Base-by-base conservation (phyloP, 2,113 vertebrate species). In the Xyliphius kryptos region DNA sequence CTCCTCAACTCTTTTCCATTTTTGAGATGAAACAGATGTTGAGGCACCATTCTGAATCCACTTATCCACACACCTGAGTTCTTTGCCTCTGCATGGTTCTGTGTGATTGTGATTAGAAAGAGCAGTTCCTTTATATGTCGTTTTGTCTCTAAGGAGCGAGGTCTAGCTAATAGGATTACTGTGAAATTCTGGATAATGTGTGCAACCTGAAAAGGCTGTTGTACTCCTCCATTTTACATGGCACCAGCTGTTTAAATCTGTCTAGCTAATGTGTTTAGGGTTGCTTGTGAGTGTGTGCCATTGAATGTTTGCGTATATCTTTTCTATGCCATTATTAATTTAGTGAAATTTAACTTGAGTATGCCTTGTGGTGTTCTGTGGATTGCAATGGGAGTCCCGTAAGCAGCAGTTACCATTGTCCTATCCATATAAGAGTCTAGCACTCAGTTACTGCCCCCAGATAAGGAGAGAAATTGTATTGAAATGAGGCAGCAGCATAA, bases 401-500 rank as follows among this genome's bases (percentile, higher is more conserved):
- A 75, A 64, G 58, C 36, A 72, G 66, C 54, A 67, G 46, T 44
- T 10, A 61, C 66, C 68, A 16, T 16, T 68, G 56, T 63, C 47
- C 54, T 66, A 11, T 63, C 55, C 20, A 53, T 10, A 52, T 15
- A 48, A 57, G 59, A 8, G 36, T 55, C 41, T 48, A 46, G 49
- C 19, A 38, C 67, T 47, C 53, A 37, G 36, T 57, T 51, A 43
- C 26, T 61, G 55, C 48, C 61, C 41, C 15, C 37, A 53, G 68
- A 73, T 72, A 68, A 75, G 72, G 50, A 56, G 40, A 66, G 37
- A 64, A 77, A 75, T 69, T 72, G 69, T 61, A 48, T 56, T 38
- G 21, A 71, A 76, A 74, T 69, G 36, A 76, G 49, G 64, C 64
- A 65, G 59, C 68, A 32, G 20, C 19, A 36, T 41, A 37, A 16